Conservation (phyloP, 1,140 invertebrate species). For the Portunus trituberculatus region DNA sequence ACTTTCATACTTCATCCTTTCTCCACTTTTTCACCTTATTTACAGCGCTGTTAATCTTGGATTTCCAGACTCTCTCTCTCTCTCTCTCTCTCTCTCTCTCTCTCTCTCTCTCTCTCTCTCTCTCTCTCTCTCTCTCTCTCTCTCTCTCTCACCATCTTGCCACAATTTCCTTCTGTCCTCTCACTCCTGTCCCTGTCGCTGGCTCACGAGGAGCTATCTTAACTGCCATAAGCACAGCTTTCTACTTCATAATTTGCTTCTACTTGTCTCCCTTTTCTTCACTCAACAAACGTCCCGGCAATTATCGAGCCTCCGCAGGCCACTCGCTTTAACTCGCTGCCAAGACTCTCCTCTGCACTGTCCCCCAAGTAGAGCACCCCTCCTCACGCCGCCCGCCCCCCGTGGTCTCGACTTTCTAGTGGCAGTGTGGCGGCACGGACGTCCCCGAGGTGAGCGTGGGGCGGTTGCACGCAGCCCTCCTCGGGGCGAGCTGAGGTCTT, state of each 20-base stretch:
- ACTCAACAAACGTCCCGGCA: neutral
- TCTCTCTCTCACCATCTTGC: neutral
- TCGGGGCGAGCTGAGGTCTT: neutral
- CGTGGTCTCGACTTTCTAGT: neutral
- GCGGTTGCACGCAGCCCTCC: neutral
- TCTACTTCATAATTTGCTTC: neutral
- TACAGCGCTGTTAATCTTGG: neutral
- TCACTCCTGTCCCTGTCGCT: neutral
- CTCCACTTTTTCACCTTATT: neutral
- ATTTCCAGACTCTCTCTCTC: neutral
- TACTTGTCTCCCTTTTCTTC: neutral
- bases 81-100: conserved; percentile 32
- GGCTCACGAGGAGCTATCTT: too few relatives aligned
- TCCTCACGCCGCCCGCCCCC: neutral
- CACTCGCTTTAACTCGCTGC: neutral
- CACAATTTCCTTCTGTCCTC: neutral
- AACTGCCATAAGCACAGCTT: too few relatives aligned
- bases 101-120: neutral
- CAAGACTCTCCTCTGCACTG: neutral
- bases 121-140: neutral
- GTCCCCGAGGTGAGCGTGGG: conserved; percentile 7
- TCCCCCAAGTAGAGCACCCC: neutral
- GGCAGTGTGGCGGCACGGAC: neutral
- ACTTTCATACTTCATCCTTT: neutral
- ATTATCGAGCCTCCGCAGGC: neutral